Conservation (phyloP, 2,888 invertebrate species). For the Philhelius pedissequus region DNA sequence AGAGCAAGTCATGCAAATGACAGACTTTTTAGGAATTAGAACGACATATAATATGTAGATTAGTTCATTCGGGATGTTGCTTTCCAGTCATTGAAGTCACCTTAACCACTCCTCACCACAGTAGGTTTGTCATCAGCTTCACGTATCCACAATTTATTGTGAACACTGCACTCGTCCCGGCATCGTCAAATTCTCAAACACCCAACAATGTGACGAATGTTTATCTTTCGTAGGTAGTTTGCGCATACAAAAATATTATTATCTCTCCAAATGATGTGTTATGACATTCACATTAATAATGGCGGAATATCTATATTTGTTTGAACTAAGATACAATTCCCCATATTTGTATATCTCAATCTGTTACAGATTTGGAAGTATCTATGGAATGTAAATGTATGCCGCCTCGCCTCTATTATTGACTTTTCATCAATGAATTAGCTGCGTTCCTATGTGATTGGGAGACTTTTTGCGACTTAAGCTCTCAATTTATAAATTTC, state of each 20-base stretch:
- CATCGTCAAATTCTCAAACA: background rate
- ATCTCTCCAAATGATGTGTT: background rate
- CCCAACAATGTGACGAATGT: constrained; percentile 1
- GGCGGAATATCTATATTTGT: background rate
- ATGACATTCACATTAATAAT: background rate
- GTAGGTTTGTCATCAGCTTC: background rate
- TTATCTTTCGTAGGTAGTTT: constrained; percentile 1
- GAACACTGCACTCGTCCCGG: constrained; percentile 16
- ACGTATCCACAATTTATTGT: background rate
- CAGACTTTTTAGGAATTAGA: background rate
- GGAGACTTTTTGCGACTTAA: no score
- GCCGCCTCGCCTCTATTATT: background rate
- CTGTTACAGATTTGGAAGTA: background rate
- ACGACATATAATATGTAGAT: no score
- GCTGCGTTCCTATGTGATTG: no score
- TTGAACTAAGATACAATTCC: background rate
- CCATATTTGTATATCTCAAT: background rate
- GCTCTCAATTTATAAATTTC: no score
- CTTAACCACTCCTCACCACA: background rate
- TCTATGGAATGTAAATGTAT: background rate
- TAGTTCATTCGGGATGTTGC: background rate
- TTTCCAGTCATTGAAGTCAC: background rate
- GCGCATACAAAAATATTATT: background rate
- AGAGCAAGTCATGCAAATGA: background rate
- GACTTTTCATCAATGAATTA: no score